These are phyloP conservation scores for Hippasteria phrygiana DNA, from an alignment of 53 echinoderm and acorn worm genomes.

Conservation along the genomic window DNA sequence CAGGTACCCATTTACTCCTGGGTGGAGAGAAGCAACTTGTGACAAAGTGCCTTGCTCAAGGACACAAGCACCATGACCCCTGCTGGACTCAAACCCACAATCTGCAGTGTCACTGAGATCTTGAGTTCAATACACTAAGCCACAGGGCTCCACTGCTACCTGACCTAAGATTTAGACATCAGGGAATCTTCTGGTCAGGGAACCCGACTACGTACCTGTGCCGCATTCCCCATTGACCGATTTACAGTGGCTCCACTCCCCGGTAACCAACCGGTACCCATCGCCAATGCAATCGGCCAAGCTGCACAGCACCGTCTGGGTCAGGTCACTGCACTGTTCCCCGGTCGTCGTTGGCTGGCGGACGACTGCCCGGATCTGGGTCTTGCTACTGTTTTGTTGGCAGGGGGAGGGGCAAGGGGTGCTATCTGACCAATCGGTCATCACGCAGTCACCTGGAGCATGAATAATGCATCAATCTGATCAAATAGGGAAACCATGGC, in stretches of 20 bases:
- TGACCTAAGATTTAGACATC: no score
- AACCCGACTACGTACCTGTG: slow-evolving; percentile 64
- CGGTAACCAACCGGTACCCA: slow-evolving; percentile 65
- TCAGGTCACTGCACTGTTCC: slow-evolving; percentile 73
- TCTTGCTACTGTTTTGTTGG: slow-evolving; percentile 67
- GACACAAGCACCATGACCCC: no score
- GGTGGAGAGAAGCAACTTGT: no score
- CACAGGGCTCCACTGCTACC: no score
- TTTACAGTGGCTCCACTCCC: slow-evolving; percentile 86
- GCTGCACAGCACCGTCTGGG: slow-evolving; percentile 69
- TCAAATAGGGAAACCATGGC: no score
- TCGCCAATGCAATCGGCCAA: slow-evolving; percentile 58
- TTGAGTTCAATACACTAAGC: no score
- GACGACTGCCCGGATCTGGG: slow-evolving; percentile 80
- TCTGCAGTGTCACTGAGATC: no score
- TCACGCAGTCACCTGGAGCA: slow-evolving; percentile 87
- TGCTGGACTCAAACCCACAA: no score
- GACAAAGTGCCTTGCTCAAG: no score
- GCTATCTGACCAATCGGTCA: slow-evolving; percentile 82
- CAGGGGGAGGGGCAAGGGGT: slow-evolving; percentile 79
- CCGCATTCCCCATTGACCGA: slow-evolving; percentile 88
- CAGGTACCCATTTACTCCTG: no score
- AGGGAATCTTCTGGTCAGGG: no score
- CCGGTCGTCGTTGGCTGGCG: slow-evolving; percentile 70
- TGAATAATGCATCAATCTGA: background rate